Base-by-base conservation (phyloP, 2,113 vertebrate genomes). In the Callochromis pleurospilus region DNA sequence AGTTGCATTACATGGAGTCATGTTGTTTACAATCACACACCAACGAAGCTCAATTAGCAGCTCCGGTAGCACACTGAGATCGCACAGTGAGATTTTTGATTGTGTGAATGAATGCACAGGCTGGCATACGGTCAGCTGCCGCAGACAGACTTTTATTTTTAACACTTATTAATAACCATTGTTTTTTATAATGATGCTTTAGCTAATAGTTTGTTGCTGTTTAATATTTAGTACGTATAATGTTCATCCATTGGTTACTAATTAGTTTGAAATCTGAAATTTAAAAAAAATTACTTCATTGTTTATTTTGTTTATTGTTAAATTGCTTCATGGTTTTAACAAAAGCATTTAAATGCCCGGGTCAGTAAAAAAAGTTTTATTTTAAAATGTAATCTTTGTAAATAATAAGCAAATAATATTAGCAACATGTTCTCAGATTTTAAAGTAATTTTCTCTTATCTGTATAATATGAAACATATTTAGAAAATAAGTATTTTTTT, bases 351-450 rank as follows among this genome's bases (percentile, higher is more conserved):
- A n/a, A 65, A 38, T 38, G 17, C 19, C 60, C 5, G 6, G 60
- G 60, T 65, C 38, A 65, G 33, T 65, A 65, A 65, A 38, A 6
- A 65, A 65, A 65, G 17, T 38, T n/a, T 65, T 65, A 38, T n/a
- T 65, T 65, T 2, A 65, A 65, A 65, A 38, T 12, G 33, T n/a
- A 2, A 38, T 65, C 60, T 21, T 38, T 65, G 0, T 7, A 38
- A 65, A 38, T 65, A 38, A 65, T 38, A 13, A 65, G 1, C 17
- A 65, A 65, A 65, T 38, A 38, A 2, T 65, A 38, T 38, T 38
- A 38, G 60, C 33, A 38, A 65, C 0, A 21, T 38, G 1, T 65
- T 65, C 33, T n/a, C 60, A 0, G 0, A 65, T 38, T 65, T 65
- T 65, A 65, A 65, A 65, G 33, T 40, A 21, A 21, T 68, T 68